Evolutionary conservation across 2,113 vertebrate species (phyloP), one percentile per base, ranked within the genome.

Genomic region (Archocentrus centrarchus): DNA sequence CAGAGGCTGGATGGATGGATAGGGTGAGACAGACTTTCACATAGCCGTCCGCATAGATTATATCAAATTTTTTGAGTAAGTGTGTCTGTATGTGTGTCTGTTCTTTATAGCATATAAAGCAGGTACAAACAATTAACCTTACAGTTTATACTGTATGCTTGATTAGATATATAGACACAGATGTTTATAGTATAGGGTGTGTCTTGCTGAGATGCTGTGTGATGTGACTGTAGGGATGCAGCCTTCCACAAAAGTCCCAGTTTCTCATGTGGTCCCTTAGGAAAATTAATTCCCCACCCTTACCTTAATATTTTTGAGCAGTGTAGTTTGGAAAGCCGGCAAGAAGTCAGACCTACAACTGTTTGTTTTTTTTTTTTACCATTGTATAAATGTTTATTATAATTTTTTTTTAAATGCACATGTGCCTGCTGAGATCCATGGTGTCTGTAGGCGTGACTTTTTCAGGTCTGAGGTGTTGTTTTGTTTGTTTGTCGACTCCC

Each of bases 361-460:
- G 32, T 35, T 35, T 35, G 6, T 35, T 35, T 35, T 35, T 35
- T 6, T 50, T 7, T 3, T 32, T 60, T 55, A 6, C 37, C n/a
- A 55, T n/a, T 80, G 4, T 80, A 32, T 81, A 64, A 7, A 77
- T 57, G 13, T 70, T 37, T 44, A 20, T 64, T 10, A 3, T 9
- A 15, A 4, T 15, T 58, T n/a, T 20, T 60, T 15, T 59, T 37
- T 57, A 15, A 50, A 6, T 35, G 59, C 62, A 75, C 58, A 68
- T 63, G 47, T 77, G 53, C 63, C 75, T 78, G 63, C 70, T 84
- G 83, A n/a, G 24, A 63, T 78, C 32, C 44, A n/a, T 66, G 63
- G 4, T 83, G 62, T 88, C 73, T 85, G 85, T 83, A 81, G 63
- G 85, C 17, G 83, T 62, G 81, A 81, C 85, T 89, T 83, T 85